A percentile compares a stretch with the other conserved stretches of the same genome.
Conservation (phyloP, 2,888 invertebrate species). For the Pollenia angustigena region DNA sequence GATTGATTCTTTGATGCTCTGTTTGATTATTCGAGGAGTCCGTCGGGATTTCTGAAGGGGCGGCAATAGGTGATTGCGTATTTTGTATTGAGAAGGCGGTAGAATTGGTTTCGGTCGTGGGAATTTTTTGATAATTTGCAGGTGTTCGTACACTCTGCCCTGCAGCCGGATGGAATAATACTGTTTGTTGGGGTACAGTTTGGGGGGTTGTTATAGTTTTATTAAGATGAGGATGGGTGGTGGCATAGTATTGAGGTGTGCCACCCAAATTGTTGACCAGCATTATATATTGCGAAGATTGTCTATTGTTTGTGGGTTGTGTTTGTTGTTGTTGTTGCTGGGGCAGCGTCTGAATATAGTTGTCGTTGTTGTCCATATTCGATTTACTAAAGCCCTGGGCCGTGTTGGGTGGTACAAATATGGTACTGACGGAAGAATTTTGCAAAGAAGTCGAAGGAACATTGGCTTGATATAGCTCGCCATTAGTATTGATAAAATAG, state of each 20-base stretch:
- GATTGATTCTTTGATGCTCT: conserved; percentile 60
- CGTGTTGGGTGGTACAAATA: conserved; percentile 41
- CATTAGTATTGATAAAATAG: conserved; percentile 64
- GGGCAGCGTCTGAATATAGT: conserved; percentile 34
- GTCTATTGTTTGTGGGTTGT: conserved; percentile 29
- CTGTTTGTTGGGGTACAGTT: conserved; percentile 29
- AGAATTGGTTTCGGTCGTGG: not conserved
- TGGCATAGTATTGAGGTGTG: conserved; percentile 53
- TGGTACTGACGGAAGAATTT: conserved; percentile 50
- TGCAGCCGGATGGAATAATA: conserved; percentile 43
- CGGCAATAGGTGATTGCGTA: not conserved
- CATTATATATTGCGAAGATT: conserved; percentile 64
- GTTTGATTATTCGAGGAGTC: conserved; percentile 4
- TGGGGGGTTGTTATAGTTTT: conserved; percentile 44
- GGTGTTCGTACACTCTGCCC: conserved; percentile 1
- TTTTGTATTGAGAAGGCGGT: not conserved
- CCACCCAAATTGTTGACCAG: conserved; percentile 53
- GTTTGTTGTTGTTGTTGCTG: conserved; percentile 39
- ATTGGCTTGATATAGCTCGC: conserved; percentile 62
- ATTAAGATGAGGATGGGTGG: conserved; percentile 10
- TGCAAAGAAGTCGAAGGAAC: conserved; percentile 38
- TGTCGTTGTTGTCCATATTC: conserved; percentile 34
- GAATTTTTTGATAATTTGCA: not conserved
- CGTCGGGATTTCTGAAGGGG: not conserved
- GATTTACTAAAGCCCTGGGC: conserved; percentile 27